A percentile compares a stretch with the other conserved stretches of the same genome.
Evolutionary conservation across 2,888 invertebrate species (phyloP).

Genomic region (Tromatobia lineatoria): DNA sequence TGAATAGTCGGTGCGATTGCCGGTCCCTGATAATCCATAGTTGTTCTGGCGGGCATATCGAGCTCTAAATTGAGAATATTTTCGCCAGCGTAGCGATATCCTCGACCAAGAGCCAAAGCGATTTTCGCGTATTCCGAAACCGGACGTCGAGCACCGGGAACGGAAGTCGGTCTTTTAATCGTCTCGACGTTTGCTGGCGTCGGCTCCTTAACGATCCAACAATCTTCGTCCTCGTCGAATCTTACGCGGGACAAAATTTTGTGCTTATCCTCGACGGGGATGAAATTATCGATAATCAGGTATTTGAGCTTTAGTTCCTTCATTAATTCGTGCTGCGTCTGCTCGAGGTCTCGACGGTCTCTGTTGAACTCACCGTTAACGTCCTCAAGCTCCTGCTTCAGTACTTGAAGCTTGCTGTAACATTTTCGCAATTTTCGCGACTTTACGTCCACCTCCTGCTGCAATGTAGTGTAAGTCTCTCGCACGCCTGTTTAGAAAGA

Average conservation of each 20-base stretch:
- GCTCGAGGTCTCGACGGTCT: slow-evolving; percentile 96
- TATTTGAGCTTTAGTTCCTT: slow-evolving; percentile 96
- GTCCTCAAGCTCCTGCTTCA: slow-evolving; percentile 93
- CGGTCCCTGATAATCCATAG: slow-evolving; percentile 91
- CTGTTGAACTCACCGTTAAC: slow-evolving; percentile 95
- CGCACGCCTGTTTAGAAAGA: slow-evolving; percentile 89
- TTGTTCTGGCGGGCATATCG: slow-evolving; percentile 92
- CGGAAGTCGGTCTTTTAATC: slow-evolving; percentile 88
- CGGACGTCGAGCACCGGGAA: slow-evolving; percentile 88
- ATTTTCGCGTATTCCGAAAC: slow-evolving; percentile 88
- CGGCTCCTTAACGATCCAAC: slow-evolving; percentile 88
- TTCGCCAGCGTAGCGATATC: slow-evolving; percentile 87
- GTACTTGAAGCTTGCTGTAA: slow-evolving; percentile 92
- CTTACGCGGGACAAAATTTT: slow-evolving; percentile 91
- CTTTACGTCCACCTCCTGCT: slow-evolving; percentile 99
- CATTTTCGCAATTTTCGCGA: slow-evolving; percentile 97
- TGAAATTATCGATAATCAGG: slow-evolving; percentile 95
- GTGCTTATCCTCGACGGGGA: slow-evolving; percentile 93
- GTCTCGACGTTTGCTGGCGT: slow-evolving; percentile 84
- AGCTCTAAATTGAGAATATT: slow-evolving; percentile 92
- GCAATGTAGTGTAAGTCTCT: slow-evolving; percentile 95
- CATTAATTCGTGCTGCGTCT: slow-evolving; percentile 95
- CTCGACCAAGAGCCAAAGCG: slow-evolving; percentile 86
- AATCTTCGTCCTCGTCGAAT: slow-evolving; percentile 94
- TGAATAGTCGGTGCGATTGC: slow-evolving; percentile 91